Conservation (phyloP, 2,888 invertebrate genomes). For the Drosophila anomelani region DNA sequence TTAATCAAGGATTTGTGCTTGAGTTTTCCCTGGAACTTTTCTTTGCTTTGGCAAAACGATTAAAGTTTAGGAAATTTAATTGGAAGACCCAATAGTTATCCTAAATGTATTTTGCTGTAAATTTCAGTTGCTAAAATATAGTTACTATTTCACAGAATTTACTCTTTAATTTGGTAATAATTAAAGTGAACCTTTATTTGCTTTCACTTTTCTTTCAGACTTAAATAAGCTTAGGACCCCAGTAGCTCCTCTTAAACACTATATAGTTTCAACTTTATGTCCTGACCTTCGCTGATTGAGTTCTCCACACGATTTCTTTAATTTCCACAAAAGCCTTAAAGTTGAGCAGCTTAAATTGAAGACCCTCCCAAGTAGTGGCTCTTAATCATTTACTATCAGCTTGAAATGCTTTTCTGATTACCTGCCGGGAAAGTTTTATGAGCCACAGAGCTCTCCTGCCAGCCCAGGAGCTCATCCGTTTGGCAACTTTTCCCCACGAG, state of each 20-base stretch:
- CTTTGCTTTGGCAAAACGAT: constrained; percentile 9
- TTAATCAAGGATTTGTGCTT: constrained; percentile 7
- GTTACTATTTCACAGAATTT: not conserved
- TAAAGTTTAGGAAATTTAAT: not conserved
- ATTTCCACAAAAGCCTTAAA: not conserved
- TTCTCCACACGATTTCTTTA: not conserved
- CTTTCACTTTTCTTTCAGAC: not conserved
- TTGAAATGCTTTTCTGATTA: constrained; percentile 40
- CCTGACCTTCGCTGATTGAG: not conserved
- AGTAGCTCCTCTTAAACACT: not conserved
- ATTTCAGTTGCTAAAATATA: not conserved
- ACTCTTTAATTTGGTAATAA: not conserved
- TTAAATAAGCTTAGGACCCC: no score
- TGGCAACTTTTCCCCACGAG: constrained; percentile 17
- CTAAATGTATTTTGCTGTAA: not conserved
- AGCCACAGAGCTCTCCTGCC: constrained; percentile 3
- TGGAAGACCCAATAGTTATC: constrained; percentile 2
- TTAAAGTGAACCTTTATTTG: not conserved
- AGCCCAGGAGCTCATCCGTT: not conserved
- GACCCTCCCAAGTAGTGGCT: constrained; percentile 8
- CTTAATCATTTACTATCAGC: constrained; percentile 32
- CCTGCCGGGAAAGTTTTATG: constrained; percentile 27
- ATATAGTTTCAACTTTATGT: not conserved
- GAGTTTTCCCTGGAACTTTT: constrained; percentile 4
- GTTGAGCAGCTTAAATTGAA: constrained; percentile 3